Evolutionary conservation across 2,888 invertebrate species (phyloP).

Genomic region (Drosophila setosimentum): DNA sequence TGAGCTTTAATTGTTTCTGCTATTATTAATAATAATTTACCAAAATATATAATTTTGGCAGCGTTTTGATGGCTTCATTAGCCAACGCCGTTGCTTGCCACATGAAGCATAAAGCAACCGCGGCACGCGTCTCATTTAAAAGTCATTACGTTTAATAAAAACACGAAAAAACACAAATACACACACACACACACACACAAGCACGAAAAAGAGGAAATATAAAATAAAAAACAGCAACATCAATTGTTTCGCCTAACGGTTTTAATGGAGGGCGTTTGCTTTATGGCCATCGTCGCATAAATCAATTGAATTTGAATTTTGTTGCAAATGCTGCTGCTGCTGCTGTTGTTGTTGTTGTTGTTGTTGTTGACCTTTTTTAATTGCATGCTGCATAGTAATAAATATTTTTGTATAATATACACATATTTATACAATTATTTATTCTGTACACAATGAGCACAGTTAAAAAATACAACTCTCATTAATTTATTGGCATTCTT

Average conservation of each 20-base stretch:
- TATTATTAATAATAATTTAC: constrained; percentile 77
- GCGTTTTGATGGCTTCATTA: constrained; percentile 68
- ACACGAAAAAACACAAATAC: constrained; percentile 7
- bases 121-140: constrained; percentile 77
- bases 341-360: constrained; percentile 19
- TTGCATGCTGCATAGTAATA: constrained; percentile 64
- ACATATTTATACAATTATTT: constrained; percentile 38
- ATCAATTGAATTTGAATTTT: constrained; percentile 66
- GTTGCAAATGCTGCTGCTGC: constrained; percentile 6
- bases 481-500: constrained; percentile 37
- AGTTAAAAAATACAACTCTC: constrained; percentile 37
- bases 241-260: constrained; percentile 58
- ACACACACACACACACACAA: neutral
- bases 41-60: constrained; percentile 55
- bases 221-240: constrained; percentile 19
- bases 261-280: constrained; percentile 52
- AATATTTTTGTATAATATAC: constrained; percentile 39
- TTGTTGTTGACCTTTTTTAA: constrained; percentile 50
- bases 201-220: constrained; percentile 16
- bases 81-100: constrained; percentile 19
- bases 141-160: constrained; percentile 75
- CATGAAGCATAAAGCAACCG: constrained; percentile 34
- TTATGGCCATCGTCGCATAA: constrained; percentile 65
- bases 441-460: constrained; percentile 33
- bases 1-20: constrained; percentile 72